Base-by-base conservation (phyloP, 1,140 invertebrate species). In the Drosophila subobscura region DNA sequence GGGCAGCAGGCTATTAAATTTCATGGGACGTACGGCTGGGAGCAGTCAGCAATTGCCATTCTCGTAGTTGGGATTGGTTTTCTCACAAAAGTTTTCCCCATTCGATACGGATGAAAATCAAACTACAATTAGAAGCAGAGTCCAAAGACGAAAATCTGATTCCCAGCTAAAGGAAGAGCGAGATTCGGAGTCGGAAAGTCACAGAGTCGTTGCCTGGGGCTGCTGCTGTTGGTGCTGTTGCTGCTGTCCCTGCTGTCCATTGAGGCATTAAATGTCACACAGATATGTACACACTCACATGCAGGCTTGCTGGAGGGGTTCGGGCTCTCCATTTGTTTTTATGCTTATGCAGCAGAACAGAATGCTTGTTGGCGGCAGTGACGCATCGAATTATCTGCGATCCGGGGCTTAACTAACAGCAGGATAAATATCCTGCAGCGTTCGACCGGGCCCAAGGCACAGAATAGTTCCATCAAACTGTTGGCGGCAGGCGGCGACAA, bases 61-160 rank as follows among this genome's bases (percentile, higher is more conserved):
- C 10, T 37, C 33, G 3, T 55, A 67, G 67, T 54, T 66, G 27
- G 58, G 41, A 55, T 56, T 61, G 27, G 65, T 55, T 59, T 47
- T 10, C 45, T 60, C 68, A 14, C 46, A 50, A 42, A 74, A 61
- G 70, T 72, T 85, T 72, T 55, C n/a, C 56, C n/a, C 81, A 77
- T 88, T 86, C 83, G 78, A 83, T 88, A 78, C 84, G 83, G 66
- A 78, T 78, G 72, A 74, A 88, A 86, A 86, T 86, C 83, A 86
- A 86, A 86, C 78, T 78, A 86, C 83, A 86, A 86, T 86, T 86
- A 86, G 75, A 73, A 72, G 50, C 78, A 88, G 80, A 72, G 47
- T 56, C 72, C 49, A 27, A 47, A 45, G 71, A 56, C 54, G 51
- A 41, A 37, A 59, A 47, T 55, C 49, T 68, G 37, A 68, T 4